Base-by-base conservation (phyloP, 2,113 vertebrate genomes). In the Salminus brasiliensis region DNA sequence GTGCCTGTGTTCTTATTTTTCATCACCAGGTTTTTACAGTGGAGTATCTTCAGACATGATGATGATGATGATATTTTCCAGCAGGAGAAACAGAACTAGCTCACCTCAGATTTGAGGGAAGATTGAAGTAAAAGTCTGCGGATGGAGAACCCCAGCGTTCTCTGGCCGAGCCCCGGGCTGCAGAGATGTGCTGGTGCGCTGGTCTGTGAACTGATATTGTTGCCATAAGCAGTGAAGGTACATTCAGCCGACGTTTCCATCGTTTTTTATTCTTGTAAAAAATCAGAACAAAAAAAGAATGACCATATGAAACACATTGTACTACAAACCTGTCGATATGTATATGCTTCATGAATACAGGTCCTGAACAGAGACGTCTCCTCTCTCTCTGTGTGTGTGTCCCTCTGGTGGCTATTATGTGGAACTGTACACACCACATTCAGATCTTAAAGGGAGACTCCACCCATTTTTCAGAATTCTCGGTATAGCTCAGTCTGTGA, bases 291-390 rank as follows among this genome's bases (percentile, higher is more conserved):
- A 90, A 84, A 87, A 86, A 83, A 90, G 88, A 86, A 89, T 90
- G 83, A 91, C 89, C 89, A 88, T 91, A 91, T 92, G 88, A 85
- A 91, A 89, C 90, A 90, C 91, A 90, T 92, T 92, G 91, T 92
- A 91, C 90, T 91, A 92, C 89, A 91, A 89, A 90, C 83, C 83
- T 93, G 92, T 93, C 89, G 84, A 91, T 92, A 91, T 94, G 92
- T 92, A 92, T 93, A 93, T 92, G 92, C 93, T 92, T 91, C 91
- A 92, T 91, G 88, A 93, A 94, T 93, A 93, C 92, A 93, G 89
- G 87, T 88, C 81, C 89, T 88, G 86, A 82, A 91, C 86, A 83
- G 82, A 84, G 84, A 10, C 2, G 1, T 11, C 1, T 15, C 41
- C 34, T n/a, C 34, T 3, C 41, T 52, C 15, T 29, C 23, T 29